These are phyloP conservation scores for Chelidonichthys spinosus DNA, from an alignment of 2,797 vertebrate species.

Conservation along the genomic window DNA sequence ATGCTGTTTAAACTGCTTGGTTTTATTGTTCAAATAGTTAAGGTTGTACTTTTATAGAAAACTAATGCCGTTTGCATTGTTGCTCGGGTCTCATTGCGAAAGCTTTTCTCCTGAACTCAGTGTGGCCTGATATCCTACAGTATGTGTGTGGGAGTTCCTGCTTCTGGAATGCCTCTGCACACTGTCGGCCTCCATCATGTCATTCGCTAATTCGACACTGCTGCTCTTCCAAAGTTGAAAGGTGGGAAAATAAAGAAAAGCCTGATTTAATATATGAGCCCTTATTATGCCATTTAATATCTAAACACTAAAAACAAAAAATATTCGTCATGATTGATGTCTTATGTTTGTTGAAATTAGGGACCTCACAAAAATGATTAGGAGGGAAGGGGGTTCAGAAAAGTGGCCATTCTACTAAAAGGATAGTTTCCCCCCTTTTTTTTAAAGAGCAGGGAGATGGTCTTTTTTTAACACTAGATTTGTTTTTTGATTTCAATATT, in stretches of 20 bases:
- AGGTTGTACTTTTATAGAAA: conserved; percentile 50
- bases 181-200: conserved; percentile 27
- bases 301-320: conserved; percentile 28
- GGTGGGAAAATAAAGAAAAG: not conserved
- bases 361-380: not conserved
- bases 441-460: not conserved
- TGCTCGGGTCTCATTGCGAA: conserved; percentile 10
- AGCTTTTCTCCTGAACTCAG: conserved; percentile 28
- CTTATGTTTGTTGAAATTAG: not conserved
- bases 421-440: not conserved
- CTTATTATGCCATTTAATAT: conserved; percentile 16
- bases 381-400: too few relatives aligned
- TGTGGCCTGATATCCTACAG: not conserved
- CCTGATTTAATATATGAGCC: not conserved
- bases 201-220: conserved; percentile 10
- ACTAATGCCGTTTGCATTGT: not conserved
- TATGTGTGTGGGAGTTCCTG: conserved; percentile 36
- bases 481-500: too few relatives aligned
- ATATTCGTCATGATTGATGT: too few relatives aligned
- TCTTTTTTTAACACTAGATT: too few relatives aligned
- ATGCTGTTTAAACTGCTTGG: conserved; percentile 2
- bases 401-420: not conserved
- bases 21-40: conserved; percentile 12
- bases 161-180: conserved; percentile 27
- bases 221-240: conserved; percentile 9